Percentiles rank a stretch among this genome's conserved stretches.
Conservation (phyloP, 2,113 vertebrate genomes). For the Epinephelus fuscoguttatus region DNA sequence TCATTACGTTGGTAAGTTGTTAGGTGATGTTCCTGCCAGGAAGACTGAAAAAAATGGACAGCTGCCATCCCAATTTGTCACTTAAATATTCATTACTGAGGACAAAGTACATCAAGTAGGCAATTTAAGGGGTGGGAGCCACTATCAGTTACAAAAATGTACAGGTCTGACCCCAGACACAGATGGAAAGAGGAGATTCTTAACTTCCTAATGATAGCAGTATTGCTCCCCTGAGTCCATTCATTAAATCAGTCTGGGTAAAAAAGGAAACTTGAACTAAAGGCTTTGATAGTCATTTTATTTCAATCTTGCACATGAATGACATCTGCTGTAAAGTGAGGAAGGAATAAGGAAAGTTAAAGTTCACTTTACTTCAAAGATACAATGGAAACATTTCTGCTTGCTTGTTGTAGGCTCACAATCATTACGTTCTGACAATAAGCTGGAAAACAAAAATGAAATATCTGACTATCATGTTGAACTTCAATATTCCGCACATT, state of each 20-base stretch:
- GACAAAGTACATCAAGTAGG: too few relatives aligned
- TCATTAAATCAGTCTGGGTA: not conserved
- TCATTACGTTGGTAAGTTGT: not conserved
- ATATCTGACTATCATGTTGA: constrained; percentile 34
- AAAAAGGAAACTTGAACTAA: not conserved
- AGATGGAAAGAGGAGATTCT: too few relatives aligned
- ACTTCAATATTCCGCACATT: constrained; percentile 50
- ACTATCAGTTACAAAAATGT: too few relatives aligned
- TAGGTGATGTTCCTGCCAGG: not conserved
- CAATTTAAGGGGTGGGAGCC: too few relatives aligned
- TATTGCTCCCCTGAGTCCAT: too few relatives aligned
- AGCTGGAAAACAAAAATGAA: constrained; percentile 32
- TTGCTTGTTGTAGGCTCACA: constrained; percentile 5
- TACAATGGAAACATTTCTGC: constrained; percentile 1
- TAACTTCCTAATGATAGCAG: too few relatives aligned
- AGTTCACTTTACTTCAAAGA: constrained; percentile 19
- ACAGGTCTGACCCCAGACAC: too few relatives aligned
- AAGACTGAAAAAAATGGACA: not conserved
- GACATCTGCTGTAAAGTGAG: constrained; percentile 2
- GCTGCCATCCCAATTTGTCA: not conserved
- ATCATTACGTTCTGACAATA: constrained; percentile 5
- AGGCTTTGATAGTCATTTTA: constrained; percentile 53
- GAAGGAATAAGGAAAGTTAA: constrained; percentile 19
- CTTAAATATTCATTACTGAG: too few relatives aligned
- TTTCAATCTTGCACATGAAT: constrained; percentile 48